A percentile compares a stretch with the other conserved stretches of the same genome.
phyloP scores from a whole-genome alignment of 2,797 vertebrate species.

The Dryobates pubescens region DNA sequence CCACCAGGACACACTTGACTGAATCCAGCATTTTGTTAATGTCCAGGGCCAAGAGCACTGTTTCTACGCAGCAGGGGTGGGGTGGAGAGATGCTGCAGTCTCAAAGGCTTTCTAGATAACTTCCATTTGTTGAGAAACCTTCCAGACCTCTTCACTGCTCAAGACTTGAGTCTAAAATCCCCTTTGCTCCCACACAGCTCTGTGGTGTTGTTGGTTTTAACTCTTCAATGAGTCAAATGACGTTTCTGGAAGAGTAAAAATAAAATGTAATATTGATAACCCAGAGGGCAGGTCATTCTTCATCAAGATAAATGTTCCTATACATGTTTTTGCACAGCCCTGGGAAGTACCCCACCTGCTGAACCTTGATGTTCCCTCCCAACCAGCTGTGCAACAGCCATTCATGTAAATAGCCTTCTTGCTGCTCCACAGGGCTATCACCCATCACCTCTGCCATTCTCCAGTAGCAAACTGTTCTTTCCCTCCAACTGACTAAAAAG shows the following conservation, averaged over 20 bases:
- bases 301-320: neutral
- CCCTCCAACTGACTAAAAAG: neutral
- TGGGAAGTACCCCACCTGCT: neutral
- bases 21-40: constrained; percentile 82
- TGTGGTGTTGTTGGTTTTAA: neutral
- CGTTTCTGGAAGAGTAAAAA: constrained; percentile 51
- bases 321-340: neutral
- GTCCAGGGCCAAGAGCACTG: neutral
- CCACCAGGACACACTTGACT: constrained; percentile 95
- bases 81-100: neutral
- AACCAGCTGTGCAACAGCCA: neutral
- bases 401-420: neutral
- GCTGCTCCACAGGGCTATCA: neutral
- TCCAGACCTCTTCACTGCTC: neutral
- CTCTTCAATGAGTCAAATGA: constrained; percentile 21
- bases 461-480: neutral
- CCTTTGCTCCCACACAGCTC: neutral
- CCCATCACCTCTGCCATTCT: neutral
- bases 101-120: neutral
- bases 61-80: neutral
- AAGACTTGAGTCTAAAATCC: constrained; percentile 12
- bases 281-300: neutral
- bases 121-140: constrained; percentile 45
- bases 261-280: constrained; percentile 18
- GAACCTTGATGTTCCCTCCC: neutral